A percentile compares a stretch with the other conserved stretches of the same genome.
phyloP scores from a whole-genome alignment of 2,888 invertebrate species.

The Tipula vernalis region DNA sequence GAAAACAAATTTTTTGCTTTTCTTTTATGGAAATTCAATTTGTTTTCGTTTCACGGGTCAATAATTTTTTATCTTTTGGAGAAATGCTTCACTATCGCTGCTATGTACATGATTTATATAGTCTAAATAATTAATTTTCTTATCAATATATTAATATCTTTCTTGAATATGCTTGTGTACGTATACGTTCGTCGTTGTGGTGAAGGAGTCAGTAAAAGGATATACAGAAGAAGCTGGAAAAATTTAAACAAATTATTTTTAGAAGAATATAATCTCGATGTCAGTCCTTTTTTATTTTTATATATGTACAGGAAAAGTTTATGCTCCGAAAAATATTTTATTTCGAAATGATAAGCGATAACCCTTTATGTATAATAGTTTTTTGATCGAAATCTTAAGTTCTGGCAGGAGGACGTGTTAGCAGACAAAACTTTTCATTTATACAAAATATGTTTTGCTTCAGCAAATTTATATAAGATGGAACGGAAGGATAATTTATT shows the following conservation, averaged over 20 bases:
- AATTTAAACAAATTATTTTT: neutral
- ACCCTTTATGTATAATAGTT: neutral
- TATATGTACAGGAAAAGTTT: neutral
- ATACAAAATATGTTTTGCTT: neutral
- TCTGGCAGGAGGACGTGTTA: neutral
- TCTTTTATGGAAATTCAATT: neutral
- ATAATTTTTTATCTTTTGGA: neutral
- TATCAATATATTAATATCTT: neutral
- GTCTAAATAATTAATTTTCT: neutral
- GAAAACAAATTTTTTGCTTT: neutral
- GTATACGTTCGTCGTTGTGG: neutral
- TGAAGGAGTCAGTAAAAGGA: neutral
- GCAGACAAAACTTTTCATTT: neutral
- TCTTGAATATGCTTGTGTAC: neutral
- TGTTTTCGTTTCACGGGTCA: neutral
- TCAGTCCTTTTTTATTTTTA: neutral
- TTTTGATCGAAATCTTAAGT: neutral
- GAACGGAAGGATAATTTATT: neutral
- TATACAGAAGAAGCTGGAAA: neutral
- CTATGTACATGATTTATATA: neutral
- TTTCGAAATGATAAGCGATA: neutral
- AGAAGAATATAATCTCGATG: neutral
- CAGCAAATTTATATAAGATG: neutral
- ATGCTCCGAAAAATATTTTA: neutral
- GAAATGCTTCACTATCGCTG: neutral